phyloP scores from a whole-genome alignment of 2,797 vertebrate species.

The Darevskia nairensis region DNA sequence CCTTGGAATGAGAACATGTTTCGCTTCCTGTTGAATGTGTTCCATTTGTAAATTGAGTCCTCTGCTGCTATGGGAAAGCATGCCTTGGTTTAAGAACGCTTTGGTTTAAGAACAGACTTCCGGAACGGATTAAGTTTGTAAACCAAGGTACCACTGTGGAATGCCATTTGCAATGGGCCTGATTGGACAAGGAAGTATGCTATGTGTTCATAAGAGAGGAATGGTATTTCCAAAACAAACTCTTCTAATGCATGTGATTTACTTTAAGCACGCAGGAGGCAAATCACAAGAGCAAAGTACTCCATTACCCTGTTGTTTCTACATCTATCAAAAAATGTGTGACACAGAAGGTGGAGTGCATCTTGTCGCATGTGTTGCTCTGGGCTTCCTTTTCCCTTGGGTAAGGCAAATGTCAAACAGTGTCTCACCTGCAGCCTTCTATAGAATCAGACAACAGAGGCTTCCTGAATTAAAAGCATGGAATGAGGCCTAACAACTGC shows the following conservation, averaged over 20 bases:
- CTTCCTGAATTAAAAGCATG: conserved; percentile 53
- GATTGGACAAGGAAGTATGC: neutral
- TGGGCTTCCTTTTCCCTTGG: conserved; percentile 41
- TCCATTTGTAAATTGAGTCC: too few species aligned
- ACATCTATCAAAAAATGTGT: conserved; percentile 46
- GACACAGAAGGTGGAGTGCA: neutral
- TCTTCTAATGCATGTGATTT: neutral
- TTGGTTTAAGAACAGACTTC: too few species aligned
- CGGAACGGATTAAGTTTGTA: too few species aligned
- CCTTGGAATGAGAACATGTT: too few species aligned
- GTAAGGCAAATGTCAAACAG: conserved; percentile 22
- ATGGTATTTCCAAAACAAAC: conserved; percentile 31
- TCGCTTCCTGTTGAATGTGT: too few species aligned
- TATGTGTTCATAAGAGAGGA: neutral
- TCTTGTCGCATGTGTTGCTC: conserved; percentile 33
- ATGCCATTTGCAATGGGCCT: neutral
- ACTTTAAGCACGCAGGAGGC: conserved; percentile 9
- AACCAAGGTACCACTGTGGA: too few species aligned
- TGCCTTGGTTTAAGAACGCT: too few species aligned
- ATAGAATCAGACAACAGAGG: conserved; percentile 31
- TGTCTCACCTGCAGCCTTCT: conserved; percentile 44
- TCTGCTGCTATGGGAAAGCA: too few species aligned
- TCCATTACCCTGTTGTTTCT: neutral
- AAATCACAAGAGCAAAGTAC: conserved; percentile 43
- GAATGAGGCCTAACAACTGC: conserved; percentile 61